phyloP scores from a whole-genome alignment of 2,888 invertebrate genomes.

The Hirudinaria manillensis region DNA sequence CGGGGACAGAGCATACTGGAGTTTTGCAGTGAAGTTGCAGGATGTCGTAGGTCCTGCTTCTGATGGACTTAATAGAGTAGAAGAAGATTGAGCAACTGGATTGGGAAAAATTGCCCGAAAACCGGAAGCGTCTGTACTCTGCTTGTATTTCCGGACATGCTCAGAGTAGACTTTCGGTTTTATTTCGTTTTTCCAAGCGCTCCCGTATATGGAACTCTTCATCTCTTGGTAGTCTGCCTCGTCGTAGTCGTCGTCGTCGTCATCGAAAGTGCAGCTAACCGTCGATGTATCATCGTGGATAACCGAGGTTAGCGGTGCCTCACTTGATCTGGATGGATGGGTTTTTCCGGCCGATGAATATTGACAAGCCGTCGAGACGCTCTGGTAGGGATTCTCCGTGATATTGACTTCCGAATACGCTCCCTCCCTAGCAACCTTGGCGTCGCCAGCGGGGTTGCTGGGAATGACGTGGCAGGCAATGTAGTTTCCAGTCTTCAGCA shows the following conservation, averaged over 20 bases:
- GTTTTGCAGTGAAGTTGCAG: not conserved
- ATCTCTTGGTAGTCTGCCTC: conserved; percentile 7
- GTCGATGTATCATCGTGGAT: too few species aligned
- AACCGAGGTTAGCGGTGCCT: too few species aligned
- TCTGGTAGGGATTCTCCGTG: conserved; percentile 9
- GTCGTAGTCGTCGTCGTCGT: not conserved
- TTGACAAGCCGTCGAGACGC: not conserved
- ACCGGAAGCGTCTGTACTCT: not conserved
- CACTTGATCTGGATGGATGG: too few species aligned
- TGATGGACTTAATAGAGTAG: not conserved
- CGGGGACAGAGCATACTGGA: not conserved
- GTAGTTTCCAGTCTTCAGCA: not conserved
- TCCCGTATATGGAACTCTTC: not conserved
- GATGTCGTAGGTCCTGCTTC: not conserved
- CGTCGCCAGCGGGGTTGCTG: conserved; percentile 2
- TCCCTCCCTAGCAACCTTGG: conserved; percentile 2
- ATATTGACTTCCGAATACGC: conserved; percentile 12
- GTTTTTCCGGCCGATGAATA: too few species aligned
- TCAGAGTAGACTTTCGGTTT: not conserved
- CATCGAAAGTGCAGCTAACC: too few species aligned
- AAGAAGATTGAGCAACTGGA: not conserved
- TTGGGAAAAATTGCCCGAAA: not conserved
- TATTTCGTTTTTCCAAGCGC: not conserved
- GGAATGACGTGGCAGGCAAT: conserved; percentile 12
- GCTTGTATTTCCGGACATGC: not conserved